A percentile compares a stretch with the other conserved stretches of the same genome.
phyloP scores from a whole-genome alignment of 2,797 vertebrate genomes.

The Hydrocynus forskahlii region DNA sequence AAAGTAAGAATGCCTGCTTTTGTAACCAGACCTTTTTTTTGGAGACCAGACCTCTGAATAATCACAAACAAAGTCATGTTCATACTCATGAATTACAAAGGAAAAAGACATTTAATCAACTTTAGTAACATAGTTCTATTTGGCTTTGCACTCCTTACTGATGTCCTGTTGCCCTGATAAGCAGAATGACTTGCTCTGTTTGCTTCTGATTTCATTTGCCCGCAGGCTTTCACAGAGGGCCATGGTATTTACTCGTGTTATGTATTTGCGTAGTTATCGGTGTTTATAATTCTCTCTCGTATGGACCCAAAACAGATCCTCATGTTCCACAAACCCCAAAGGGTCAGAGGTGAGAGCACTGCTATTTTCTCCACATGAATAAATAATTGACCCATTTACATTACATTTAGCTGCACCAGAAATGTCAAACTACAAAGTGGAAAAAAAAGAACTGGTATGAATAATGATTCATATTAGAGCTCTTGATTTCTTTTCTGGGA shows the following conservation, averaged over 20 bases:
- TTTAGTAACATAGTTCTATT: conserved; percentile 24
- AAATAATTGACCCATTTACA: conserved; percentile 64
- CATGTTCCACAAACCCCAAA: conserved; percentile 46
- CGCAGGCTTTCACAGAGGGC: conserved; percentile 39
- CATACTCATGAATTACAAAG: background rate
- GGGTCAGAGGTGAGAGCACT: conserved; percentile 50
- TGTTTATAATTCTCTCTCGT: conserved; percentile 44
- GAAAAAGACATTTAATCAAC: conserved; percentile 8
- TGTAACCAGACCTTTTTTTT: no score
- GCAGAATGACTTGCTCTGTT: conserved; percentile 45
- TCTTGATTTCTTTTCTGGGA: conserved; percentile 13
- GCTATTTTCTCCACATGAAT: conserved; percentile 58
- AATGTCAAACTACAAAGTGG: conserved; percentile 52
- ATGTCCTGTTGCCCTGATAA: conserved; percentile 45
- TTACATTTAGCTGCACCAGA: conserved; percentile 57
- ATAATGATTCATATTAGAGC: conserved; percentile 23
- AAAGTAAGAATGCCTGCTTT: no score
- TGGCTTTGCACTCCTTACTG: conserved; percentile 27
- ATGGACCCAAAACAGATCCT: conserved; percentile 42
- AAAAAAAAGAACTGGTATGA: conserved; percentile 34
- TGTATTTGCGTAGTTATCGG: conserved; percentile 45
- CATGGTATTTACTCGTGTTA: conserved; percentile 32
- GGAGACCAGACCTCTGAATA: background rate
- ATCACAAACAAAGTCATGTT: conserved; percentile 5
- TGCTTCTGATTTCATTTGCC: conserved; percentile 50